These are phyloP conservation scores for Minunthozetes semirufus DNA, from an alignment of 2,888 invertebrate genomes.

Conservation along the genomic window DNA sequence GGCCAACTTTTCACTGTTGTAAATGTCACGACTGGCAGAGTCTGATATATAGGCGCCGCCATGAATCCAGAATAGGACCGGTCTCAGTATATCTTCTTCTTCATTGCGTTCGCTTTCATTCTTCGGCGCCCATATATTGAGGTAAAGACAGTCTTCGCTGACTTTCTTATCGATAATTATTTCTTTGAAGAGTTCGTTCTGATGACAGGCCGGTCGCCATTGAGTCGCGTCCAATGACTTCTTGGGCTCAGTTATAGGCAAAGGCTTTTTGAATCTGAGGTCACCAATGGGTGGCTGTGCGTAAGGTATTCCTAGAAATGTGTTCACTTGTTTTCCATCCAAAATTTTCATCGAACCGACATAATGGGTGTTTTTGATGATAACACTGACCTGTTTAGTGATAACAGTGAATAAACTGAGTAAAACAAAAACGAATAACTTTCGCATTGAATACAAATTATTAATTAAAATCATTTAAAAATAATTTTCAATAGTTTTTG, in stretches of 20 bases:
- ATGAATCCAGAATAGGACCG: conserved; percentile 37
- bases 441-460: not conserved
- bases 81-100: conserved; percentile 3
- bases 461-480: not conserved
- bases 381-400: conserved; percentile 22
- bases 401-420: not conserved
- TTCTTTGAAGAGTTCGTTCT: conserved; percentile 26
- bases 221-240: not conserved
- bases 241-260: not conserved
- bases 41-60: conserved; percentile 37
- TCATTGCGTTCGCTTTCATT: not conserved
- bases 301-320: conserved; percentile 40
- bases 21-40: not conserved
- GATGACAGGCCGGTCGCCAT: conserved; percentile 6
- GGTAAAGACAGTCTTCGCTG: conserved; percentile 35
- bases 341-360: conserved; percentile 27
- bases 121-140: conserved; percentile 35
- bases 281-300: conserved; percentile 40
- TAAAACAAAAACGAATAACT: conserved; percentile 3
- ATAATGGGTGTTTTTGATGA: not conserved
- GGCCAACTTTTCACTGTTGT: conserved; percentile 7
- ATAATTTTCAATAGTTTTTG: too few species aligned
- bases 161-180: not conserved
- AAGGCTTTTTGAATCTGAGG: conserved; percentile 38
- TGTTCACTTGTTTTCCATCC: conserved; percentile 36